These are phyloP conservation scores for Ranitomeya variabilis DNA, from an alignment of 2,113 vertebrate genomes.

Conservation along the genomic window DNA sequence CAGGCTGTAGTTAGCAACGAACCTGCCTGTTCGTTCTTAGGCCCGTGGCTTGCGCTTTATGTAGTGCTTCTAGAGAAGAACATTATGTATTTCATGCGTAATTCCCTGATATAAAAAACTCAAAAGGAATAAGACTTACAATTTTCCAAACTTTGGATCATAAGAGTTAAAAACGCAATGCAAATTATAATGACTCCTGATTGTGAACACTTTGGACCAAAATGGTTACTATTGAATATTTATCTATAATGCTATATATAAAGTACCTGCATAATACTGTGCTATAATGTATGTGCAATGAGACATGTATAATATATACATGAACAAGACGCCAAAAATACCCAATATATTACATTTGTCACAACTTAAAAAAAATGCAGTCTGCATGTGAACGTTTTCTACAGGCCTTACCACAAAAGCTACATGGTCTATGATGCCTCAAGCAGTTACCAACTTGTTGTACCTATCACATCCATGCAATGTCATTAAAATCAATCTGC, in stretches of 20 bases:
- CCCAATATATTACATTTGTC: slow-evolving; percentile 56
- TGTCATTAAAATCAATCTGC: slow-evolving; percentile 17
- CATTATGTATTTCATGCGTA: neutral
- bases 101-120: slow-evolving; percentile 5
- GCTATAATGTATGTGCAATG: slow-evolving; percentile 40
- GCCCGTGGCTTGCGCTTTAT: neutral
- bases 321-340: slow-evolving; percentile 34
- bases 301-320: slow-evolving; percentile 50
- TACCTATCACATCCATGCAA: slow-evolving; percentile 47
- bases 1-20: too few species aligned
- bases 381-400: slow-evolving; percentile 16
- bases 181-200: neutral
- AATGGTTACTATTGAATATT: slow-evolving; percentile 7
- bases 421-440: slow-evolving; percentile 17
- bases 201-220: slow-evolving; percentile 9
- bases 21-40: too few species aligned
- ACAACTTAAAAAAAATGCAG: slow-evolving; percentile 10
- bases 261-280: slow-evolving; percentile 56
- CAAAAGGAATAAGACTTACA: slow-evolving; percentile 3
- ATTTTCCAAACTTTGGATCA: neutral
- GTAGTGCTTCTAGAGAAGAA: neutral
- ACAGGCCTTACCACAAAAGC: slow-evolving; percentile 35
- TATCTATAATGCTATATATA: slow-evolving; percentile 36
- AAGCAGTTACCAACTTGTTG: slow-evolving; percentile 21
- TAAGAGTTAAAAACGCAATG: neutral